These are phyloP conservation scores for Pangasius krempfi DNA, from an alignment of 2,797 vertebrate genomes.

Conservation along the genomic window DNA sequence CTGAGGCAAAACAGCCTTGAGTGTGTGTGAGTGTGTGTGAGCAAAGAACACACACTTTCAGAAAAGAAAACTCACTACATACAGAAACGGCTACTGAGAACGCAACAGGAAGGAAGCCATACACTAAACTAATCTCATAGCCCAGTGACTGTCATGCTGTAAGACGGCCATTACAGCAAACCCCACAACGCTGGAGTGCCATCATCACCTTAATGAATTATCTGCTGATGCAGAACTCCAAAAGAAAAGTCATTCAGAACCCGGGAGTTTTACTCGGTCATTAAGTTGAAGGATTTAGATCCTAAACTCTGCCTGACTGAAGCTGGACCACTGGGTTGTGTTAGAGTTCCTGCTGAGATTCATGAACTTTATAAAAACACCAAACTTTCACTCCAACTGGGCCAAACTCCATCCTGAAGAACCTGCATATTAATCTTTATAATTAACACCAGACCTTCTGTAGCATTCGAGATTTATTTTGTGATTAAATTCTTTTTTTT, in stretches of 20 bases:
- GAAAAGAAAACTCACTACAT: neutral
- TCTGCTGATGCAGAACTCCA: neutral
- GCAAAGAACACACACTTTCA: neutral
- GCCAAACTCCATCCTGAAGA: neutral
- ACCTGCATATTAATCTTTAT: neutral
- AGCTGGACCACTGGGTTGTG: neutral
- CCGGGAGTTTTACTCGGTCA: neutral
- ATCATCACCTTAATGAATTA: neutral
- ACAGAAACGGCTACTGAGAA: neutral
- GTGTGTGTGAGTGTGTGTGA: conserved; percentile 16
- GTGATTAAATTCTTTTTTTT: neutral
- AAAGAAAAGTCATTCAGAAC: neutral
- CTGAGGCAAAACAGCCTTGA: neutral
- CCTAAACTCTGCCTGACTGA: neutral
- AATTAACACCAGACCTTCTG: neutral
- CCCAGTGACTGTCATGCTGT: conserved; percentile 16
- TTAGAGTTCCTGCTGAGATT: neutral
- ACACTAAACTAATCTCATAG: conserved; percentile 23
- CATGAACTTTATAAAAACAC: neutral
- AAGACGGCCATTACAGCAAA: neutral
- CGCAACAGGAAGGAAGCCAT: neutral
- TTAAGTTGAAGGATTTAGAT: neutral
- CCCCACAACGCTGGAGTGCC: neutral
- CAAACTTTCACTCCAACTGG: neutral
- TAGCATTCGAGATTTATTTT: neutral